Percentiles rank a stretch among this genome's conserved stretches.
Evolutionary conservation across 2,888 invertebrate genomes (phyloP).

Genomic region (Drosophila antonietae): DNA sequence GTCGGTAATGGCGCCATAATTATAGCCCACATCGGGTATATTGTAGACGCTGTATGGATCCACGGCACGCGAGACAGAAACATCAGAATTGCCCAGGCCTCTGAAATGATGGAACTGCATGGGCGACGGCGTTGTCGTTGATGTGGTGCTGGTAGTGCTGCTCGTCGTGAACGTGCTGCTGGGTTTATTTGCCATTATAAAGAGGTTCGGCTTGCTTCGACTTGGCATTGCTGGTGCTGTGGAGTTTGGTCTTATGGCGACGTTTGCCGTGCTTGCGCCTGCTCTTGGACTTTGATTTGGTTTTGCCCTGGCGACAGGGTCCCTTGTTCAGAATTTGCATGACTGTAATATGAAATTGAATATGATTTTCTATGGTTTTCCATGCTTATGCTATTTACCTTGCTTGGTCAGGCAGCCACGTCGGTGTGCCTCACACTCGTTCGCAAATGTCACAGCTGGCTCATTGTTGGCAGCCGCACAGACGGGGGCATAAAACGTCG

Average conservation of each 20-base stretch:
- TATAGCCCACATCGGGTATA: slow-evolving; percentile 57
- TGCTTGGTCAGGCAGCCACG: slow-evolving; percentile 54
- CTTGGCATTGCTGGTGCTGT: background rate
- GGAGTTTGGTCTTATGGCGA: background rate
- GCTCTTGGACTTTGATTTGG: slow-evolving; percentile 15
- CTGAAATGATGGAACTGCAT: slow-evolving; percentile 38
- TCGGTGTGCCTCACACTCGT: slow-evolving; percentile 59
- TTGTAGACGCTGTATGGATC: slow-evolving; percentile 60
- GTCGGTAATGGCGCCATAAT: slow-evolving; percentile 54
- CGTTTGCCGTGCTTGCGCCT: slow-evolving; percentile 25
- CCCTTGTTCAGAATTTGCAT: slow-evolving; percentile 48
- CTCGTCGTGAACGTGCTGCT: background rate
- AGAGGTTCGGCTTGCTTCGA: background rate
- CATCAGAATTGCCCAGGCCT: slow-evolving; percentile 31
- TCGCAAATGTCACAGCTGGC: slow-evolving; percentile 46
- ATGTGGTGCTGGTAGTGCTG: slow-evolving; percentile 9
- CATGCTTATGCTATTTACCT: slow-evolving; percentile 16
- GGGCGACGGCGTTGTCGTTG: slow-evolving; percentile 26
- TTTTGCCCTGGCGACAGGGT: slow-evolving; percentile 31
- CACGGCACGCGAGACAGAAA: slow-evolving; percentile 48
- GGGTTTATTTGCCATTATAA: background rate
- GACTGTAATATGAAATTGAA: slow-evolving; percentile 13
- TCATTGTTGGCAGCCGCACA: slow-evolving; percentile 40
- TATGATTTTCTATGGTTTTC: too few relatives aligned
- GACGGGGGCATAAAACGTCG: slow-evolving; percentile 38